These are phyloP conservation scores for Sarcoramphus papa DNA, from an alignment of 2,797 vertebrate genomes.

Conservation along the genomic window DNA sequence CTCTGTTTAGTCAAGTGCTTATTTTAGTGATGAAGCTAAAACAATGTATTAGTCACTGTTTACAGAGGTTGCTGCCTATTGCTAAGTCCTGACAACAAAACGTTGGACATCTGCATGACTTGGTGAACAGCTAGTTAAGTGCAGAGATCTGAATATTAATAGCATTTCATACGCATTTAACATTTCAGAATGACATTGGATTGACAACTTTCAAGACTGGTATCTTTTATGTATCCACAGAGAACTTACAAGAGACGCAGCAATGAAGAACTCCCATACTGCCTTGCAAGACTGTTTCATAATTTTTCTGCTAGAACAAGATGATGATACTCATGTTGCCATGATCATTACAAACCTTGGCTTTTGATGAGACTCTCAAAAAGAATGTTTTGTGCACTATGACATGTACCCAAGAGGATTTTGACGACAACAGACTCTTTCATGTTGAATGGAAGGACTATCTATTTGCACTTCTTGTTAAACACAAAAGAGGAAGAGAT, in stretches of 20 bases:
- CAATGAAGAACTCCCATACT: neutral
- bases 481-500: neutral
- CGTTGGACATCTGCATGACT: neutral
- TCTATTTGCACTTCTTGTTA: neutral
- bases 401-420: neutral
- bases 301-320: neutral
- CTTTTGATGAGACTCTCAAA: neutral
- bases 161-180: neutral
- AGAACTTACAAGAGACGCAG: neutral
- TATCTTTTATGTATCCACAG: neutral
- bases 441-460: neutral
- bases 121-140: neutral
- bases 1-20: neutral
- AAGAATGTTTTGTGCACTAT: neutral
- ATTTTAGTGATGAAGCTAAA: neutral
- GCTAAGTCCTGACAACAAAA: neutral
- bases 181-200: neutral
- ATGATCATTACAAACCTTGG: neutral
- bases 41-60: neutral
- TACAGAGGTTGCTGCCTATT: neutral
- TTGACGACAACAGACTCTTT: neutral
- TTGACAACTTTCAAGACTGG: neutral
- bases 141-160: neutral
- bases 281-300: neutral
- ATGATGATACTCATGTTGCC: neutral